phyloP scores from a whole-genome alignment of 2,113 vertebrate genomes.

The Phalacrocorax brasilianus region DNA sequence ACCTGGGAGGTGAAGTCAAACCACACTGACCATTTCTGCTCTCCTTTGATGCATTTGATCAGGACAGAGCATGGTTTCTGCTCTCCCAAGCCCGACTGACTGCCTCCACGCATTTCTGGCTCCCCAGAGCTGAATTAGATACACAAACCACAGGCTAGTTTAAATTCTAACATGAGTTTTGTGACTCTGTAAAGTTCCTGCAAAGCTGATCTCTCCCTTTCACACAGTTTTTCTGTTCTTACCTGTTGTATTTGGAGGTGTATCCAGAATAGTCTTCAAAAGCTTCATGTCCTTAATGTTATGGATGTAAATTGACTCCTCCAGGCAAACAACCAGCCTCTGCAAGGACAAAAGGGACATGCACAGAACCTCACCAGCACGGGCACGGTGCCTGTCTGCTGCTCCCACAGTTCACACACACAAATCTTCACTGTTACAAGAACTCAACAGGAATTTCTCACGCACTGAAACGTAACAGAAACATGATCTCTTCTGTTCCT shows the following conservation, averaged over 20 bases:
- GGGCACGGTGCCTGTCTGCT: not conserved
- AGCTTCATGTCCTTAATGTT: slow-evolving; percentile 98
- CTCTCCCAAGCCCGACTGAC: not conserved
- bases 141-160: not conserved
- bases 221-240: not conserved
- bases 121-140: not conserved
- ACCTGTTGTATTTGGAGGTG: slow-evolving; percentile 87
- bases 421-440: not conserved
- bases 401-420: not conserved
- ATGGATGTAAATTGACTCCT: slow-evolving; percentile 92
- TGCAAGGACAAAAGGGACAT: slow-evolving; percentile 66
- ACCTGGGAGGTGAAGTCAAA: not conserved
- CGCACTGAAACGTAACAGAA: not conserved
- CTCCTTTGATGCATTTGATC: not conserved
- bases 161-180: not conserved
- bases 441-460: not conserved
- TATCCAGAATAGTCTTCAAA: slow-evolving; percentile 90
- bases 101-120: not conserved
- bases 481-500: not conserved
- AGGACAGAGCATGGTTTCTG: not conserved
- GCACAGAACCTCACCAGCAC: not conserved
- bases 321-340: slow-evolving; percentile 90
- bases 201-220: not conserved
- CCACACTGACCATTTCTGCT: not conserved
- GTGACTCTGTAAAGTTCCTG: not conserved